Conservation (phyloP, 2,113 vertebrate species). For the Nycticorax nycticorax region DNA sequence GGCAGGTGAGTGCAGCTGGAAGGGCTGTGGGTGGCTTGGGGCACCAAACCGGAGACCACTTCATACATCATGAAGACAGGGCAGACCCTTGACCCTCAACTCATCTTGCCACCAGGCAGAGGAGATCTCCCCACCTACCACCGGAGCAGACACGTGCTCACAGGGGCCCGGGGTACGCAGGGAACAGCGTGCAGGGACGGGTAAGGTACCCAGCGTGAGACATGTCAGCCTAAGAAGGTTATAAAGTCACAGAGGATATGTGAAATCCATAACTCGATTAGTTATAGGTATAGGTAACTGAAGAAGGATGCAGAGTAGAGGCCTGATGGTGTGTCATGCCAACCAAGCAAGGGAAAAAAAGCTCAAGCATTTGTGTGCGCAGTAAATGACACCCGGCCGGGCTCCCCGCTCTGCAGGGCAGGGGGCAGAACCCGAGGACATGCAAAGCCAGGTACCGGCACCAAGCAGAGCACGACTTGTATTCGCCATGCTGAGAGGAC, state of each 20-base stretch:
- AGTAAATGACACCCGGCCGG: not conserved
- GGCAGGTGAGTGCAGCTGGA: not conserved
- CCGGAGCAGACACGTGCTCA: fast-evolving
- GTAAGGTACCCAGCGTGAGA: not conserved
- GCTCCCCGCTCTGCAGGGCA: not conserved
- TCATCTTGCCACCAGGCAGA: not conserved
- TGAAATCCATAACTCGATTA: not conserved
- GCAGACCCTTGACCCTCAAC: not conserved
- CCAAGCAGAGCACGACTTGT: not conserved
- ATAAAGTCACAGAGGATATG: not conserved
- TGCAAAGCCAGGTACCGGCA: not conserved
- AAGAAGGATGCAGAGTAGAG: not conserved
- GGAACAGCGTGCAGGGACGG: not conserved
- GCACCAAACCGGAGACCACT: not conserved
- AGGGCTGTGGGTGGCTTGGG: not conserved
- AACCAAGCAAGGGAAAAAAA: not conserved
- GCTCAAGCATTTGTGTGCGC: not conserved
- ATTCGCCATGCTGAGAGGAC: not conserved
- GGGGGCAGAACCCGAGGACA: fast-evolving
- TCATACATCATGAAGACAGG: not conserved
- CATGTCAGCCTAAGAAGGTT: not conserved
- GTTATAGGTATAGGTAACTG: not conserved
- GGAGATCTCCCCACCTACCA: not conserved
- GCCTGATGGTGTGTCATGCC: not conserved
- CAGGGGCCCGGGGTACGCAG: not conserved